These are phyloP conservation scores for Thymallus thymallus DNA, from an alignment of 2,113 vertebrate species.

Conservation along the genomic window DNA sequence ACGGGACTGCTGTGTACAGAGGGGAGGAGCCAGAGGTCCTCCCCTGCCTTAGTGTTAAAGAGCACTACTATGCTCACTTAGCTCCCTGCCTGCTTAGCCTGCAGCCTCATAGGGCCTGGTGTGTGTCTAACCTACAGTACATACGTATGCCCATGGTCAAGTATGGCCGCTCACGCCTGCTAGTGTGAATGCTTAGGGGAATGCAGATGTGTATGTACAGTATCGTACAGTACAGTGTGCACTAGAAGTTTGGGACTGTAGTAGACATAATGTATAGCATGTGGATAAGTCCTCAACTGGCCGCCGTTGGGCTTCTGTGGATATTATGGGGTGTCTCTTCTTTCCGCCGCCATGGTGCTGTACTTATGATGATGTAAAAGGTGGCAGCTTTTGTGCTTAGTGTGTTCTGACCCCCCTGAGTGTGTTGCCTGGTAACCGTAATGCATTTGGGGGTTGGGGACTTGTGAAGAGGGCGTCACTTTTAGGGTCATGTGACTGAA, in stretches of 20 bases:
- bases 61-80: conserved; percentile 78
- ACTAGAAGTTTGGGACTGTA: conserved; percentile 66
- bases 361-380: conserved; percentile 59
- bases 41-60: conserved; percentile 71
- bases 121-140: conserved; percentile 56
- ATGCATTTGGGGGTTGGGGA: conserved; percentile 42
- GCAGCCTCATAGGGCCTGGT: conserved; percentile 66
- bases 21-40: conserved; percentile 40
- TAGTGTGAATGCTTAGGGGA: conserved; percentile 72
- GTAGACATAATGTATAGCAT: conserved; percentile 73
- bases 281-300: conserved; percentile 52
- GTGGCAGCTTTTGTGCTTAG: conserved; percentile 62
- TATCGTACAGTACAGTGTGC: conserved; percentile 53
- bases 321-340: conserved; percentile 64
- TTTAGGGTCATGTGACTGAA: conserved; percentile 26
- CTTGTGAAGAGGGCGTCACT: conserved; percentile 53
- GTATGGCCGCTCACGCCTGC: conserved; percentile 66
- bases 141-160: conserved; percentile 35
- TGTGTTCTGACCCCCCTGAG: conserved; percentile 50
- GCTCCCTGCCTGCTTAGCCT: conserved; percentile 56
- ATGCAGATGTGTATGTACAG: conserved; percentile 66
- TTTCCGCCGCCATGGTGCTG: conserved; percentile 71
- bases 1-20: conserved; percentile 69
- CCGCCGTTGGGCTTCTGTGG: conserved; percentile 62
- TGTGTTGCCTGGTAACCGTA: conserved; percentile 55